Conservation (phyloP, 2,113 vertebrate genomes). For the Sinosuthora webbiana region DNA sequence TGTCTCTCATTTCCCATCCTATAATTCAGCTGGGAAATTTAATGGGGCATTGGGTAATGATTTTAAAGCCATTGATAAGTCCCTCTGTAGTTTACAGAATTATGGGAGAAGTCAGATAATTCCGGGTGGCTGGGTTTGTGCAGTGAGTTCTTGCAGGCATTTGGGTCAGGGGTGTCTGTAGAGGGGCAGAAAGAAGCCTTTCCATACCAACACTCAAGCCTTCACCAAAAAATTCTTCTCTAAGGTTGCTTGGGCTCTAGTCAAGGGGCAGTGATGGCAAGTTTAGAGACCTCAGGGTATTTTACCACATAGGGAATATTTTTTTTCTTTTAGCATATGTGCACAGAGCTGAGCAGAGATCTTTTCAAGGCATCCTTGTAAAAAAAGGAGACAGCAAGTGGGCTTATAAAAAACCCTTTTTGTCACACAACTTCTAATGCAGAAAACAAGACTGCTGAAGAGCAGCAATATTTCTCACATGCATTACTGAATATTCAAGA, state of each 20-base stretch:
- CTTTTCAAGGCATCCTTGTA: slow-evolving; percentile 19
- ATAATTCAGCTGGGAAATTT: not conserved
- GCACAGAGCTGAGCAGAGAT: not conserved
- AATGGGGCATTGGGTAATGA: not conserved
- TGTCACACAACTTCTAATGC: slow-evolving; percentile 39
- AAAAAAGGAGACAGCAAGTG: slow-evolving; percentile 43
- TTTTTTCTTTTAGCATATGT: not conserved
- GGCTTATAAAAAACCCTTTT: slow-evolving; percentile 36
- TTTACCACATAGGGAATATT: not conserved
- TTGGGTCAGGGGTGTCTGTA: not conserved
- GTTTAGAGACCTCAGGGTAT: not conserved
- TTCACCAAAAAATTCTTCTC: not conserved
- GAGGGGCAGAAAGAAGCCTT: not conserved
- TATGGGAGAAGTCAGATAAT: not conserved
- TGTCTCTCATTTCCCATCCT: not conserved
- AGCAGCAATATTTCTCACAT: slow-evolving; percentile 34
- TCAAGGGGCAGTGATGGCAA: not conserved
- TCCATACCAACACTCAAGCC: not conserved
- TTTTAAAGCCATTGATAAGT: slow-evolving; percentile 11
- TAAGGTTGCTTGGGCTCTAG: not conserved
- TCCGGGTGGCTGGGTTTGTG: not conserved
- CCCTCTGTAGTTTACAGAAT: not conserved
- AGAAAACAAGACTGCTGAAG: slow-evolving; percentile 33
- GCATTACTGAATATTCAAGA: slow-evolving; percentile 43
- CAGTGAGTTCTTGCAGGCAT: not conserved